Percentiles rank a stretch among this genome's conserved stretches.
Conservation (phyloP, 2,888 invertebrate genomes). For the Drosophila setosimentum region DNA sequence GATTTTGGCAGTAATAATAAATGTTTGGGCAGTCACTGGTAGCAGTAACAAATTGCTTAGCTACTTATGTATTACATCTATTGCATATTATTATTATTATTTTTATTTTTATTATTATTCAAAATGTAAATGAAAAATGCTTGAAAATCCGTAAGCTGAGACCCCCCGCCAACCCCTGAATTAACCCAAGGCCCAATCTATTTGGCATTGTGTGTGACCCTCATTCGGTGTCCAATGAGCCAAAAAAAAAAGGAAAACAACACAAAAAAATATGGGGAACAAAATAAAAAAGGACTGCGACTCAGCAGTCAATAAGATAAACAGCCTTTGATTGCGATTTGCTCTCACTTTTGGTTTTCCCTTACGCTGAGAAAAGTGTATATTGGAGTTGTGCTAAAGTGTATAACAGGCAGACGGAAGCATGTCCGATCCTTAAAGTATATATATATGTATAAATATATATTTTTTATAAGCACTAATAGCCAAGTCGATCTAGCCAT, state of each 20-base stretch:
- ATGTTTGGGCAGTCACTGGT: conserved; percentile 48
- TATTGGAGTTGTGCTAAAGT: not conserved
- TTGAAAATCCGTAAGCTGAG: conserved; percentile 28
- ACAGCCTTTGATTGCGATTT: conserved; percentile 72
- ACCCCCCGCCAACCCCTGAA: not conserved
- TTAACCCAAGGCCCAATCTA: conserved; percentile 19
- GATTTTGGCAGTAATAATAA: conserved; percentile 68
- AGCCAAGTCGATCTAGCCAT: not conserved
- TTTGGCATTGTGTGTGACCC: conserved; percentile 47
- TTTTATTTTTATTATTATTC: conserved; percentile 41
- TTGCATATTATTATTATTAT: conserved; percentile 35
- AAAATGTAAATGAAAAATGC: conserved; percentile 71
- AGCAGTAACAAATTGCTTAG: conserved; percentile 56
- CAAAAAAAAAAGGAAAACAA: conserved; percentile 17
- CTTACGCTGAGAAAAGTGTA: not conserved
- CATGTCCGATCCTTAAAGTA: too few relatives aligned
- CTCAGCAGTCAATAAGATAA: conserved; percentile 68
- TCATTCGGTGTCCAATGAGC: conserved; percentile 51
- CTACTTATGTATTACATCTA: conserved; percentile 43
- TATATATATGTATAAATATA: not conserved
- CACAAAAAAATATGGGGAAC: conserved; percentile 9
- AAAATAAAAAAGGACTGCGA: conserved; percentile 25
- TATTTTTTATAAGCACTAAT: not conserved
- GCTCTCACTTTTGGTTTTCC: conserved; percentile 4
- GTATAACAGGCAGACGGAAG: too few relatives aligned